Percentiles rank a stretch among this genome's conserved stretches.
Evolutionary conservation across 2,888 invertebrate genomes (phyloP).

Genomic region (Yponomeuta sedellus): DNA sequence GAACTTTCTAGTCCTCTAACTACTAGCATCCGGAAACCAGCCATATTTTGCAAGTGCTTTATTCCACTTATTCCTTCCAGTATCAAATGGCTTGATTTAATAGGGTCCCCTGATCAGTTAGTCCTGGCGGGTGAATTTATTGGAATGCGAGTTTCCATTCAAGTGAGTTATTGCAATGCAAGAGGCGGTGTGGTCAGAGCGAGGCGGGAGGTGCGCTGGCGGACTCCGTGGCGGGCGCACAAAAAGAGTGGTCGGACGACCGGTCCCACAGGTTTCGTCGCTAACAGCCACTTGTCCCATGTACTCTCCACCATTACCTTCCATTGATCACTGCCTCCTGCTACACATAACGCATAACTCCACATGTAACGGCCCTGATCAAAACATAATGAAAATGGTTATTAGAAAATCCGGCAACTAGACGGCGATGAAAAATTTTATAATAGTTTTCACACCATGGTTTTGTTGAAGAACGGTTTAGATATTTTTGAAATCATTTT

Average conservation of each 20-base stretch:
- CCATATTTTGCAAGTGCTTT: background rate
- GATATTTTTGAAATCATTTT: background rate
- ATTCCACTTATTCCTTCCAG: background rate
- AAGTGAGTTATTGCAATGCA: constrained; percentile 26
- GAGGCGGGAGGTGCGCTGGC: constrained; percentile 20
- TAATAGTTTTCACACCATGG: background rate
- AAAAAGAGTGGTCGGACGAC: constrained; percentile 50
- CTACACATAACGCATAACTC: constrained; percentile 3
- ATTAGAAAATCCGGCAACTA: background rate
- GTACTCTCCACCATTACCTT: constrained; percentile 21
- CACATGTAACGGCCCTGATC: background rate
- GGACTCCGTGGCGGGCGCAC: constrained; percentile 30
- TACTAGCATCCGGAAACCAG: background rate
- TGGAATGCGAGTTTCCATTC: constrained; percentile 10
- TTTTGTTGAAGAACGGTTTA: background rate
- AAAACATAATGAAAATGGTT: too few species aligned
- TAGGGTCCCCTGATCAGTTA: background rate
- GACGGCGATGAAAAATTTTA: background rate
- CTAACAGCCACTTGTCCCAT: constrained; percentile 20
- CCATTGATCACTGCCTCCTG: constrained; percentile 22
- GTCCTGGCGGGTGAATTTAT: background rate
- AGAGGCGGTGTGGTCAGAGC: constrained; percentile 22
- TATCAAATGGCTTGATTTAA: background rate
- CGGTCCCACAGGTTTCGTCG: constrained; percentile 55
- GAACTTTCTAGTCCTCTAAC: background rate